phyloP scores from a whole-genome alignment of 2,797 vertebrate species.

The Notamacropus eugenii region DNA sequence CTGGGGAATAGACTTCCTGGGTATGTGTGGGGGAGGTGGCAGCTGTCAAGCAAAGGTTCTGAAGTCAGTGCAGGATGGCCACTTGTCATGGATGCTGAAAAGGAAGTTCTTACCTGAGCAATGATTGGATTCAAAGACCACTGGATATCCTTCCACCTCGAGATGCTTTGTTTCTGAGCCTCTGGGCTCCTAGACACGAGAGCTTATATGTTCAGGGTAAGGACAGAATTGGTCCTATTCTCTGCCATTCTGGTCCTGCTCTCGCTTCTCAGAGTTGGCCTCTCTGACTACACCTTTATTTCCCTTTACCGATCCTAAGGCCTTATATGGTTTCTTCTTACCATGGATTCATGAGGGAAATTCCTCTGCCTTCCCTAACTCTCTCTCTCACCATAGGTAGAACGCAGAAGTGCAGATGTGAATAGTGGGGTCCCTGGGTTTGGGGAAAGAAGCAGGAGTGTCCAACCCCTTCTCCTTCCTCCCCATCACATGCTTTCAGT shows the following conservation, averaged over 20 bases:
- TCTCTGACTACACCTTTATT: not conserved
- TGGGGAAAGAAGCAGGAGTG: not conserved
- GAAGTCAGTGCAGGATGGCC: too few species aligned
- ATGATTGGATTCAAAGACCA: not conserved
- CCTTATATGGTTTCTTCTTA: constrained; percentile 74
- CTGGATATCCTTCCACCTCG: not conserved
- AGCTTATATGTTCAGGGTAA: not conserved
- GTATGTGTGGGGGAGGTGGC: too few species aligned
- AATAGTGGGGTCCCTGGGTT: not conserved
- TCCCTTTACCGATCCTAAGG: constrained; percentile 77
- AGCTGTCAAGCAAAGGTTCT: too few species aligned
- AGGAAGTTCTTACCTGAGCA: not conserved
- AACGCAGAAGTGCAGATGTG: not conserved
- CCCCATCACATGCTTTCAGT: not conserved
- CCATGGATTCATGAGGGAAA: constrained; percentile 78
- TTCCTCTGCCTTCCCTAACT: not conserved
- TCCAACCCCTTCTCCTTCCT: not conserved
- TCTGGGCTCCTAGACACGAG: too few species aligned
- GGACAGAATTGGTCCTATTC: not conserved
- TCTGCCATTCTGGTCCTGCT: not conserved
- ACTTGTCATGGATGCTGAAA: not conserved
- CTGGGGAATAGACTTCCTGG: too few species aligned
- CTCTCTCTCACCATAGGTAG: not conserved
- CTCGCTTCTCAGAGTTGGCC: not conserved
- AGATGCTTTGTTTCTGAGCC: not conserved